Evolutionary conservation across 2,113 vertebrate species (phyloP).

Genomic region (Sminthopsis crassicaudata): DNA sequence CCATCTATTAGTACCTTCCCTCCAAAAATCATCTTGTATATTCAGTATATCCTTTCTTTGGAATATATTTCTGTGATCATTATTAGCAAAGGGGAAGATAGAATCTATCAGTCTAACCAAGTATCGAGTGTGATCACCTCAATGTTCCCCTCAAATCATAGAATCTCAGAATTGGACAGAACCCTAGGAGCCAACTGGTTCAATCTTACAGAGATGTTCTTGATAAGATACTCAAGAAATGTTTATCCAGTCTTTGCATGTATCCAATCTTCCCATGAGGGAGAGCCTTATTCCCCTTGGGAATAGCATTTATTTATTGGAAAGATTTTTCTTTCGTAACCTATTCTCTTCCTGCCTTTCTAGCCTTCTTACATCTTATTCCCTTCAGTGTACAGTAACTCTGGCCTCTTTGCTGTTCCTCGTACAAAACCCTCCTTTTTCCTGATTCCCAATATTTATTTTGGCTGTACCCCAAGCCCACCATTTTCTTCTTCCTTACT

Average conservation of each 20-base stretch:
- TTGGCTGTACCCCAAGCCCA: background rate
- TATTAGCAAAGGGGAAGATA: background rate
- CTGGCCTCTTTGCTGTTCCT: background rate
- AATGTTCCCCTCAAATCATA: background rate
- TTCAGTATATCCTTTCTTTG: background rate
- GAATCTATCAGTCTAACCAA: background rate
- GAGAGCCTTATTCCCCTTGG: background rate
- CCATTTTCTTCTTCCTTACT: background rate
- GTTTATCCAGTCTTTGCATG: background rate
- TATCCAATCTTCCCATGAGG: background rate
- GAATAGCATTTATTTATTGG: background rate
- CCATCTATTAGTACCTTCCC: background rate
- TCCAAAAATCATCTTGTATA: background rate
- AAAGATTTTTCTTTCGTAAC: background rate
- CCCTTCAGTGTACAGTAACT: background rate
- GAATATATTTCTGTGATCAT: background rate
- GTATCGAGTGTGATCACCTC: background rate
- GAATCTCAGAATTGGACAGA: background rate
- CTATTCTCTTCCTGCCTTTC: background rate
- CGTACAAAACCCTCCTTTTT: background rate
- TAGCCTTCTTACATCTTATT: background rate
- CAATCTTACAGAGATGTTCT: background rate
- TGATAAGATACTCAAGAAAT: background rate
- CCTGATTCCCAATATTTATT: background rate
- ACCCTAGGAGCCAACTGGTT: background rate